Evolutionary conservation across 2,113 vertebrate species (phyloP).

Genomic region (Xiphophorus maculatus): DNA sequence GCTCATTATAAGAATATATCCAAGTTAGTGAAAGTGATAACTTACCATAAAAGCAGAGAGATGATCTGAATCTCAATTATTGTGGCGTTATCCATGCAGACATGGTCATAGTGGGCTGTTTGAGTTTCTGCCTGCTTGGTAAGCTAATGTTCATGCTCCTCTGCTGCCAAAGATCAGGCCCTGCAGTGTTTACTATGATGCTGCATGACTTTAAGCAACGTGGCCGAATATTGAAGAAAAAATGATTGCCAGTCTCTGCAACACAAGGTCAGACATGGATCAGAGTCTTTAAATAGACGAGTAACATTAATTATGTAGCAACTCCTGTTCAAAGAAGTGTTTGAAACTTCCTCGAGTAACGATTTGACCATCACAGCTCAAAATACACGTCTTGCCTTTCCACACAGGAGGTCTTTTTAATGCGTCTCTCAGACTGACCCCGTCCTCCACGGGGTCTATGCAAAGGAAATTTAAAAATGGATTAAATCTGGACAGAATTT

Average conservation of each 20-base stretch:
- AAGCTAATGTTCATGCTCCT: neutral
- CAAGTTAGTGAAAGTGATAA: neutral
- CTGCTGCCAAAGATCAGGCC: neutral
- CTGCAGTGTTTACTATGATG: neutral
- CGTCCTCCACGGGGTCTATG: neutral
- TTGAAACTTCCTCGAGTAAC: slow-evolving; percentile 45
- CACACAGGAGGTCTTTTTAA: neutral
- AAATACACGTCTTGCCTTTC: neutral
- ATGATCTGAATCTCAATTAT: no score
- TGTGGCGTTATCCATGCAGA: neutral
- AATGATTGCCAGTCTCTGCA: slow-evolving; percentile 41
- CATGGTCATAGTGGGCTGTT: neutral
- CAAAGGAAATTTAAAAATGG: neutral
- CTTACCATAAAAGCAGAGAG: neutral
- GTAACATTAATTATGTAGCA: slow-evolving; percentile 52
- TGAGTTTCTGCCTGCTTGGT: neutral
- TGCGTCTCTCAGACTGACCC: neutral
- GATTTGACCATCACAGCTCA: slow-evolving; percentile 17
- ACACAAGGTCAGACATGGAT: slow-evolving; percentile 43
- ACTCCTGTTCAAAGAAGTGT: slow-evolving; percentile 34
- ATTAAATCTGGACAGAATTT: neutral
- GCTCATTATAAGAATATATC: neutral
- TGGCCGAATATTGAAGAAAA: slow-evolving; percentile 49
- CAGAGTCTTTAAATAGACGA: slow-evolving; percentile 36
- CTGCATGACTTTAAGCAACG: slow-evolving; percentile 17